Evolutionary conservation across 2,113 vertebrate species (phyloP).

Genomic region (Cettia cetti): DNA sequence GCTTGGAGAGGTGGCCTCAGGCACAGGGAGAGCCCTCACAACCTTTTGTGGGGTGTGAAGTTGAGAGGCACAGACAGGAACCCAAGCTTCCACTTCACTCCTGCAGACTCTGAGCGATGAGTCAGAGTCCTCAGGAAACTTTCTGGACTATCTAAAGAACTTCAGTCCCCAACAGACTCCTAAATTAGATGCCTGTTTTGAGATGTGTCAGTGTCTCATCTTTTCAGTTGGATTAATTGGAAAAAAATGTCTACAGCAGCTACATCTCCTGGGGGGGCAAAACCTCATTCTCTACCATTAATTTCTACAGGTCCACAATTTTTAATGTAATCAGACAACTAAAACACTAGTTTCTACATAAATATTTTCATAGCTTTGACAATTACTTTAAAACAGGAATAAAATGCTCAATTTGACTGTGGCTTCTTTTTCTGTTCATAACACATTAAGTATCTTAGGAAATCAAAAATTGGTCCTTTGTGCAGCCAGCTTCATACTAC

Average conservation of each 20-base stretch:
- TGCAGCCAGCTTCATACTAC: neutral
- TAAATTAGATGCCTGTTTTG: neutral
- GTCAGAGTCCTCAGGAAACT: slow-evolving; percentile 1
- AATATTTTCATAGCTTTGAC: slow-evolving; percentile 36
- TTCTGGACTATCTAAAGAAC: neutral
- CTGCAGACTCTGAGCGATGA: neutral
- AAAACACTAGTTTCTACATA: neutral
- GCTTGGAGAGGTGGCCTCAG: neutral
- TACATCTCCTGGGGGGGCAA: neutral
- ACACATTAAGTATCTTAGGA: slow-evolving; percentile 7
- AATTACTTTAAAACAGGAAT: slow-evolving; percentile 4
- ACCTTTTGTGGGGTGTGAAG: neutral
- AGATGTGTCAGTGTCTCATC: neutral
- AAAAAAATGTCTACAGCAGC: neutral
- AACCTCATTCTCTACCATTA: neutral
- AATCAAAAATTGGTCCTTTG: slow-evolving; percentile 47
- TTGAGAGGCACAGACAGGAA: neutral
- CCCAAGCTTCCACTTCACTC: neutral
- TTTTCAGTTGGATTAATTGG: neutral
- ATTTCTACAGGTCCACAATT: neutral
- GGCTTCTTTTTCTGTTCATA: neutral
- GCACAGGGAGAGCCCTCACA: neutral
- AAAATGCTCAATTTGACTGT: neutral
- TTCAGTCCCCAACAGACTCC: neutral
- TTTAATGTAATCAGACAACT: neutral